Base-by-base conservation (phyloP, 2,113 vertebrate genomes). In the Atractosteus spatula region DNA sequence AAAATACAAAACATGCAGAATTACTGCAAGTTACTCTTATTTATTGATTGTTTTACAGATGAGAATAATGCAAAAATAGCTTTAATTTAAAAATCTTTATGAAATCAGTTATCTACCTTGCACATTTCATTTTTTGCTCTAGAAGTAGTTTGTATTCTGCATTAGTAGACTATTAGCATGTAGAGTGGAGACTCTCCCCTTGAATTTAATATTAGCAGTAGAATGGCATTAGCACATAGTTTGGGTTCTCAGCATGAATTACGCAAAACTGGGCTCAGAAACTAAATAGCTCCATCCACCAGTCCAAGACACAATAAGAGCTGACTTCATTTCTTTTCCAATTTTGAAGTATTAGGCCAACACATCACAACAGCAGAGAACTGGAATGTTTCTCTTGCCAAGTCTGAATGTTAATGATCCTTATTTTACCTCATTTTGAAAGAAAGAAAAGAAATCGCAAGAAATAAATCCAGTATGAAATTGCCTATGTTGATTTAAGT, bases 131-230 rank as follows among this genome's bases (percentile, higher is more conserved):
- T 67, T 67, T 44, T 43, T 45, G 13, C n/a, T 47, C 44, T 47
- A 14, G 12, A 43, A 8, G 44, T 29, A 47, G 44, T 47, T 67
- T 14, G 65, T 67, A 51, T 67, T 45, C 65, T 41, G 12, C n/a
- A 51, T 67, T 67, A 16, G 45, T 67, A 45, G 43, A n/a, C 43
- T 16, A 67, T 67, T 67, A 67, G n/a, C 47, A 45, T 67, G 56
- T 59, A 45, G 45, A 67, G 44, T 47, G 43, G 43, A 67, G 41
- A 67, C 45, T 67, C 65, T 45, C 43, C 45, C 5, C 65, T 67
- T 67, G 65, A 45, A 44, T 54, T 67, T 16, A 47, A 47, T 45
- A 45, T 67, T 44, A 59, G 56, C n/a, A 59, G 12, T 12, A 13
- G 8, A 67, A 67, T 67, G 29, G 43, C 42, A 67, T 47, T 67